Percentiles rank a stretch among this genome's conserved stretches.
Conservation (phyloP, 2,888 invertebrate species). For the Anthophora plumipes region DNA sequence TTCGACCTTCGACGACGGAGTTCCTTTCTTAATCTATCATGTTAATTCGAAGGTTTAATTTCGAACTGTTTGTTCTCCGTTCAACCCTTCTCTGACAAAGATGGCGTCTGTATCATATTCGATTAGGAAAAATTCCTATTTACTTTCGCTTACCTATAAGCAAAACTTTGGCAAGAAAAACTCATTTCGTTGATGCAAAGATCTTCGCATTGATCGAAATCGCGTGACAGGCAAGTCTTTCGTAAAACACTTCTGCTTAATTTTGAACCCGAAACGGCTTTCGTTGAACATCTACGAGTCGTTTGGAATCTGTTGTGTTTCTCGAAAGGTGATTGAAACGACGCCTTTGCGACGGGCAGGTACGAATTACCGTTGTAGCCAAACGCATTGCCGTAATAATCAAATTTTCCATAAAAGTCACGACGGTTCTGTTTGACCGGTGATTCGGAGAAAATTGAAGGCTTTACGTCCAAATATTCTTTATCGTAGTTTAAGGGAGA, state of each 20-base stretch:
- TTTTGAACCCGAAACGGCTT: constrained; percentile 91
- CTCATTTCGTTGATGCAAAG: constrained; percentile 90
- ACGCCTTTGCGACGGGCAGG: background rate
- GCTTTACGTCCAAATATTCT: constrained; percentile 10
- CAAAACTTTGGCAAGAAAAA: constrained; percentile 91
- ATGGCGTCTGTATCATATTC: no score
- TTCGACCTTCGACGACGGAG: no score
- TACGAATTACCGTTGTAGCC: constrained; percentile 68
- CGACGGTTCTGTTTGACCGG: background rate
- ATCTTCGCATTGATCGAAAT: constrained; percentile 91
- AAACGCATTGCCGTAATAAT: constrained; percentile 72
- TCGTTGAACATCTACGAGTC: constrained; percentile 89
- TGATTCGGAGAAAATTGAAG: background rate
- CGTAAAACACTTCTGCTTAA: constrained; percentile 89
- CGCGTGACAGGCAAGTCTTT: constrained; percentile 88
- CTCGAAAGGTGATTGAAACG: background rate
- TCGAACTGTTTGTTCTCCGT: no score
- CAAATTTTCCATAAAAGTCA: constrained; percentile 63
- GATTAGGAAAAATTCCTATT: background rate
- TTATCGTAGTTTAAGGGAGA: constrained; percentile 10
- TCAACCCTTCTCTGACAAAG: no score
- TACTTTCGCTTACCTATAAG: constrained; percentile 87
- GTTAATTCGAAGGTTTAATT: no score
- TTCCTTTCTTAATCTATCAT: no score
- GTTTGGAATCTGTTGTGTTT: background rate